Percentiles rank a stretch among this genome's conserved stretches.
These are phyloP conservation scores for Acrocephalus arundinaceus DNA, from an alignment of 2,113 vertebrate genomes.

Conservation along the genomic window DNA sequence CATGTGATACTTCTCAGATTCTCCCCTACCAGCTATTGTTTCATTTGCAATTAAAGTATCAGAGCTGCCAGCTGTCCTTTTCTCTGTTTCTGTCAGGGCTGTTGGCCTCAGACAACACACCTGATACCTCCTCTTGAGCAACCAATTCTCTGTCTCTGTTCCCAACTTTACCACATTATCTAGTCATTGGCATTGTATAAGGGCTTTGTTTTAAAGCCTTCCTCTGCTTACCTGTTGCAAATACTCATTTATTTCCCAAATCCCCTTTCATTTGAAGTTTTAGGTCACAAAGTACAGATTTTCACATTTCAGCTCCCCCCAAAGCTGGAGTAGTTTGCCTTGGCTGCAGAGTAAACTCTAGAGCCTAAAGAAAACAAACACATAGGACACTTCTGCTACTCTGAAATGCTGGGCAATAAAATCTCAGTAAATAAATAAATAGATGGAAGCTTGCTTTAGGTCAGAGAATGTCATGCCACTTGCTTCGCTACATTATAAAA, in stretches of 20 bases:
- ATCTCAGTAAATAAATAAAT: slow-evolving; percentile 27
- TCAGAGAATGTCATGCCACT: not conserved
- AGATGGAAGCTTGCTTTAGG: not conserved
- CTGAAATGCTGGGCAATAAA: slow-evolving; percentile 44
- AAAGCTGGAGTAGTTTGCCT: not conserved
- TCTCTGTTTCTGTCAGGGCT: not conserved
- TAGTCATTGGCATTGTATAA: not conserved
- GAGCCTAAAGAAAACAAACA: slow-evolving; percentile 36
- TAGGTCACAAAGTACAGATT: slow-evolving; percentile 28
- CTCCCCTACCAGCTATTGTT: slow-evolving; percentile 6
- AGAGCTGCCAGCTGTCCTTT: not conserved
- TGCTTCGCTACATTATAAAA: not conserved
- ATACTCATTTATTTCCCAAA: not conserved
- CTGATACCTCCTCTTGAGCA: not conserved
- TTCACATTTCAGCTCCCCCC: not conserved
- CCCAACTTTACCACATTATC: not conserved
- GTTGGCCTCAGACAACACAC: not conserved
- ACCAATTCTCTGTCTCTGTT: not conserved
- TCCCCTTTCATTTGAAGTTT: not conserved
- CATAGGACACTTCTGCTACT: not conserved
- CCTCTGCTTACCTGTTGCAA: not conserved
- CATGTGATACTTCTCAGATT: not conserved
- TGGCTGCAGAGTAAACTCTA: not conserved
- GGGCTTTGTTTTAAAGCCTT: not conserved
- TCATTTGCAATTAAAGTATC: slow-evolving; percentile 14